Evolutionary conservation across 2,888 invertebrate species (phyloP).

Genomic region (Euzetes globulus): DNA sequence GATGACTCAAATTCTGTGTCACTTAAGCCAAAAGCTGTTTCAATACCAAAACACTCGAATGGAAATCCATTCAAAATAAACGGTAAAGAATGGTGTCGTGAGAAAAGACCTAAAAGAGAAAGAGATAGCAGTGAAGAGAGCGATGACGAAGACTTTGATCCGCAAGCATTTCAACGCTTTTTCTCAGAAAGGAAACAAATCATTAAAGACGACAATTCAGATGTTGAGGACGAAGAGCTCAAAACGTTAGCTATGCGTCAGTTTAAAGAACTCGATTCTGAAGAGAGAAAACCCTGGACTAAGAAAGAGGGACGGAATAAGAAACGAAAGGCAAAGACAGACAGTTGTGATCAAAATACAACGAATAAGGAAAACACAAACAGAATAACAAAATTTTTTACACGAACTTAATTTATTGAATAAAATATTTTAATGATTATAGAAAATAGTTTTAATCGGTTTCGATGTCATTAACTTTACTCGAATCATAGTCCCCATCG

Average conservation of each 20-base stretch:
- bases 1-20: background rate
- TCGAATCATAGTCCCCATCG: background rate
- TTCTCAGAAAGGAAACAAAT: slow-evolving; percentile 32
- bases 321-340: background rate
- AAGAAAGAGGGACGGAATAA: background rate
- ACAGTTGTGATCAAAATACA: background rate
- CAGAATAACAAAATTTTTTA: slow-evolving; percentile 33
- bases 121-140: slow-evolving; percentile 2
- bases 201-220: slow-evolving; percentile 24
- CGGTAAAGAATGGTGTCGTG: background rate
- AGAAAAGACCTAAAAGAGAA: background rate
- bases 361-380: slow-evolving; percentile 1
- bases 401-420: background rate
- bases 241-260: slow-evolving; percentile 33
- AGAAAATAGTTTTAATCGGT: background rate
- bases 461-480: slow-evolving; percentile 6
- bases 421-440: background rate
- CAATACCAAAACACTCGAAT: background rate
- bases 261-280: slow-evolving; percentile 34
- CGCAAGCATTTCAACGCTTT: slow-evolving; percentile 34
- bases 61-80: slow-evolving; percentile 19
- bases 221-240: slow-evolving; percentile 34
- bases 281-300: slow-evolving; percentile 30
- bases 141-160: background rate
- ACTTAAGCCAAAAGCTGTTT: slow-evolving; percentile 1